Conservation (phyloP, 1,140 invertebrate genomes). For the Araneus ventricosus region DNA sequence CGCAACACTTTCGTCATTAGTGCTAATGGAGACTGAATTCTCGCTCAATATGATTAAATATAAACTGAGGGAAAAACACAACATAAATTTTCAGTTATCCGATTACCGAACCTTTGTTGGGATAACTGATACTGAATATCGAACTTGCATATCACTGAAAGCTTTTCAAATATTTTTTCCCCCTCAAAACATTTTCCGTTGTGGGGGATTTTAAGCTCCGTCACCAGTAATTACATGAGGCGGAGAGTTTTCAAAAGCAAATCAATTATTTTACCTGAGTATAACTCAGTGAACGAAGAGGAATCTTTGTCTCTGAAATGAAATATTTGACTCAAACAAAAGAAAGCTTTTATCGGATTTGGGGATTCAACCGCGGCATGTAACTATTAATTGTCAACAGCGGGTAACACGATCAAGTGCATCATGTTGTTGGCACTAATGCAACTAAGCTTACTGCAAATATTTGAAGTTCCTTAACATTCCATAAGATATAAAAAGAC, state of each 20-base stretch:
- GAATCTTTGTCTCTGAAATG: neutral
- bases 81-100: neutral
- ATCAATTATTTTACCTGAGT: neutral
- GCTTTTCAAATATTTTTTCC: neutral
- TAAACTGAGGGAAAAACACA: neutral
- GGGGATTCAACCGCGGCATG: neutral
- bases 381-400: neutral
- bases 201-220: neutral
- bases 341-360: conserved; percentile 2
- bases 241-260: neutral
- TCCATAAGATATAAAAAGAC: no score
- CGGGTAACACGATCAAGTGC: no score
- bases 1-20: neutral
- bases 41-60: neutral
- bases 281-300: neutral
- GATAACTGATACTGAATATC: neutral
- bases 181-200: no score
- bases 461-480: neutral
- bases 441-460: neutral
- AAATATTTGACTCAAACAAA: neutral
- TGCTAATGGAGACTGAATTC: neutral
- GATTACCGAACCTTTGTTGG: neutral
- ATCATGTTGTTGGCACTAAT: neutral
- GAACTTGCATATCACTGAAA: neutral
- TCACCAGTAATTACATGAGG: neutral